These are phyloP conservation scores for Brachionus asplanchnoidis DNA, from an alignment of 1,140 invertebrate genomes.

Conservation along the genomic window DNA sequence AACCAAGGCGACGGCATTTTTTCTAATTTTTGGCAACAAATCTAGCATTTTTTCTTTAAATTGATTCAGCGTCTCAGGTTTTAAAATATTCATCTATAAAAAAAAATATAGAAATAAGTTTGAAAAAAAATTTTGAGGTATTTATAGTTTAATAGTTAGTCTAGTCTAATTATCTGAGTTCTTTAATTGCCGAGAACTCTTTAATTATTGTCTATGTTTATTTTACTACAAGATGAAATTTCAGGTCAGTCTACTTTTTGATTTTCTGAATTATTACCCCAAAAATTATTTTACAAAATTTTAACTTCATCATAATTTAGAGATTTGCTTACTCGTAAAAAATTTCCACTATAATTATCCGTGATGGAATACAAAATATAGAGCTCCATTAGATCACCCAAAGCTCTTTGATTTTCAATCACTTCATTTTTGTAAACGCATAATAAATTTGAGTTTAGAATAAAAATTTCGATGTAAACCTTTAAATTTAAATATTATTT, in stretches of 20 bases:
- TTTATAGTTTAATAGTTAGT: background rate
- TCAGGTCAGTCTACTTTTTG: background rate
- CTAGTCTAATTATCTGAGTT: background rate
- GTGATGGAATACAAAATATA: background rate
- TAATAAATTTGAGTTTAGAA: background rate
- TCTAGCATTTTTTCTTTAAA: conserved; percentile 8
- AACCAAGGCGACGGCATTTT: conserved; percentile 10
- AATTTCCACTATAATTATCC: background rate
- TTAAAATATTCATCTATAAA: background rate
- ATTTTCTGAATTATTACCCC: background rate
- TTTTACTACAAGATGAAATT: background rate
- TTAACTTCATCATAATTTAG: no score
- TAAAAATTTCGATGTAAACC: conserved; percentile 1
- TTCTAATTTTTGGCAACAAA: background rate
- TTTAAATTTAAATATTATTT: background rate
- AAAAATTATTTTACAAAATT: background rate
- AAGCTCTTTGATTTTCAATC: background rate
- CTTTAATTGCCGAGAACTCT: background rate
- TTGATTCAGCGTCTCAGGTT: background rate
- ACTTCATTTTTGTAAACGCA: background rate
- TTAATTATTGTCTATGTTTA: background rate
- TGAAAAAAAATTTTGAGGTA: background rate
- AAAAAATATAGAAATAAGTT: background rate
- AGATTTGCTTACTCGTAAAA: background rate
- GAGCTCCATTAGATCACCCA: background rate